Percentiles rank a stretch among this genome's conserved stretches.
These are phyloP conservation scores for Piliocolobus tephrosceles DNA, from an alignment of 2,113 vertebrate genomes.

Conservation along the genomic window DNA sequence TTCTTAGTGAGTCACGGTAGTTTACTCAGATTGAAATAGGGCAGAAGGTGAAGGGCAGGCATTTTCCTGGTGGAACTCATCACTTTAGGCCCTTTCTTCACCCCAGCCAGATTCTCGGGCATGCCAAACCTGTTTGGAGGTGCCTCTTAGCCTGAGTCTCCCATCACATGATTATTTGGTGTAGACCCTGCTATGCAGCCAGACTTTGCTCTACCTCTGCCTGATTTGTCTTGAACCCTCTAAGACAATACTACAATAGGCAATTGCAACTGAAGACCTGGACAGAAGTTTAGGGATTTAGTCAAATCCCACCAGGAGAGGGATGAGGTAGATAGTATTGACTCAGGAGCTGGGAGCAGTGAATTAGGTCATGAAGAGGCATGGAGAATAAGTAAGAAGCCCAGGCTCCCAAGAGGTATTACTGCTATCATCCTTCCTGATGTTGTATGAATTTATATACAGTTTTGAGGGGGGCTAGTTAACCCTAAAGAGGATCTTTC, in stretches of 20 bases:
- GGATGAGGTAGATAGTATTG: neutral
- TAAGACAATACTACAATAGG: neutral
- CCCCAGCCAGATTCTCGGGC: neutral
- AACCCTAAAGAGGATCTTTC: neutral
- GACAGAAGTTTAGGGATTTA: neutral
- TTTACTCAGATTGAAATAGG: slow-evolving; percentile 15
- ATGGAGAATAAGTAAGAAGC: neutral
- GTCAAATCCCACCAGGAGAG: neutral
- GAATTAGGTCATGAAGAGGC: neutral
- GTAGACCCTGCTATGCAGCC: neutral
- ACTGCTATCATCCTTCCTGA: neutral
- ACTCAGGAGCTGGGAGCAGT: neutral
- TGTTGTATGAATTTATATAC: neutral
- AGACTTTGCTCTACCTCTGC: neutral
- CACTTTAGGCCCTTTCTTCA: neutral
- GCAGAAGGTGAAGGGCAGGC: neutral
- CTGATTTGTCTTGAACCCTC: neutral
- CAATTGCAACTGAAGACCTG: neutral
- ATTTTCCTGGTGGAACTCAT: neutral
- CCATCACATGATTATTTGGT: neutral
- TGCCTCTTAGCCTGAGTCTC: neutral
- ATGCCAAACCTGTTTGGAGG: neutral
- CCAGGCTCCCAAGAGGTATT: neutral
- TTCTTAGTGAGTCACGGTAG: slow-evolving; percentile 3
- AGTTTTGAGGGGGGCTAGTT: neutral